Conservation (phyloP, 2,797 vertebrate genomes). For the Perodicticus potto region DNA sequence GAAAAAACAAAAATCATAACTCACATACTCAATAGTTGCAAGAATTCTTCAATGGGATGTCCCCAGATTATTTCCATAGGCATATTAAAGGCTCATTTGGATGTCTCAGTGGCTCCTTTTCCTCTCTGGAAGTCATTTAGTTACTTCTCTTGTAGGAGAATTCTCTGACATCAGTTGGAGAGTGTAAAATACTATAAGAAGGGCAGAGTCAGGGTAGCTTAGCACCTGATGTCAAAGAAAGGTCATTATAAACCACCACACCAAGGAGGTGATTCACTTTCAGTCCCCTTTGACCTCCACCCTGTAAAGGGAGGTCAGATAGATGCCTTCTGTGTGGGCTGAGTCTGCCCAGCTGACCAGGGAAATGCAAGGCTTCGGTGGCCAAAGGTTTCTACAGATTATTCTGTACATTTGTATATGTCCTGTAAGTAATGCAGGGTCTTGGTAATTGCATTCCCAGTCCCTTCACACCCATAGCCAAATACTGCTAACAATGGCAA, state of each 20-base stretch:
- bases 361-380: conserved; percentile 26
- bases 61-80: conserved; percentile 50
- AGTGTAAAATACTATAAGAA: conserved; percentile 73
- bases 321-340: conserved; percentile 71
- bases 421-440: not conserved
- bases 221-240: conserved; percentile 78
- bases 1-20: conserved; percentile 83
- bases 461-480: not conserved
- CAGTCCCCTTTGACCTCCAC: conserved; percentile 68
- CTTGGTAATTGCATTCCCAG: not conserved
- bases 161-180: conserved; percentile 46
- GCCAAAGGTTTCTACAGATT: conserved; percentile 35
- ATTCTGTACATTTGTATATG: not conserved
- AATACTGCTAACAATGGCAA: not conserved
- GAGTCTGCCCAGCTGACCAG: conserved; percentile 48
- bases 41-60: conserved; percentile 66
- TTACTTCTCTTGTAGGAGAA: conserved; percentile 36
- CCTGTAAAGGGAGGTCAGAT: conserved; percentile 70
- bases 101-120: not conserved
- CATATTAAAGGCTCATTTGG: not conserved
- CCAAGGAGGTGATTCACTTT: conserved; percentile 69
- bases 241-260: conserved; percentile 41
- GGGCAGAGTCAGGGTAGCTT: conserved; percentile 65
- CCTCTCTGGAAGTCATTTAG: conserved; percentile 39
- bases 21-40: conserved; percentile 71